These are phyloP conservation scores for Drosophila ogumai DNA, from an alignment of 1,140 invertebrate genomes.

Conservation along the genomic window DNA sequence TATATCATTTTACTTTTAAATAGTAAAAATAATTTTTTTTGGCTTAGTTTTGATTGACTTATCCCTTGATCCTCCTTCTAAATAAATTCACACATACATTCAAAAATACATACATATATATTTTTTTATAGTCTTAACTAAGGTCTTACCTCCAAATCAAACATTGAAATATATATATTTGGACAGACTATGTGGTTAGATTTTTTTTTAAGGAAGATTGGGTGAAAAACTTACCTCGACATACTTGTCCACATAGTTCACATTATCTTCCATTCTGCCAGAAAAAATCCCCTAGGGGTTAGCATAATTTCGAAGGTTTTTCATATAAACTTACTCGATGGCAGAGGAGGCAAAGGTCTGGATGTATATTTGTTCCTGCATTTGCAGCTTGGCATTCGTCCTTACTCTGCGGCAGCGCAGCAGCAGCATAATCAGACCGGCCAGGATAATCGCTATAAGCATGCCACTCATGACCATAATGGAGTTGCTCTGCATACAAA, in stretches of 20 bases:
- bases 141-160: slow-evolving; percentile 1
- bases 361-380: slow-evolving; percentile 65
- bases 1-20: too few relatives aligned
- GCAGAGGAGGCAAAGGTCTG: slow-evolving; percentile 57
- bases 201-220: background rate
- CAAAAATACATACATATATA: too few relatives aligned
- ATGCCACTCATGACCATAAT: slow-evolving; percentile 57
- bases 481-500: slow-evolving; percentile 46
- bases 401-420: slow-evolving; percentile 38
- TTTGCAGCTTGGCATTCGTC: slow-evolving; percentile 51
- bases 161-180: background rate
- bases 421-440: slow-evolving; percentile 41
- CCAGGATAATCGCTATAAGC: slow-evolving; percentile 53
- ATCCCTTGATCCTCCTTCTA: too few relatives aligned
- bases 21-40: too few relatives aligned
- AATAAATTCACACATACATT: too few relatives aligned
- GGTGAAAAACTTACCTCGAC: slow-evolving; percentile 54
- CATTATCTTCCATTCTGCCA: slow-evolving; percentile 77
- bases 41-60: too few relatives aligned
- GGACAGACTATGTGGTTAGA: background rate
- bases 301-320: background rate
- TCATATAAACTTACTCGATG: slow-evolving; percentile 50
- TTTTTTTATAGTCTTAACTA: too few relatives aligned
- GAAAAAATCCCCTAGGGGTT: background rate
- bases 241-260: slow-evolving; percentile 81